Base-by-base conservation (phyloP, 92 coral and sea anemone species). In the Epizoanthus rinbou region DNA sequence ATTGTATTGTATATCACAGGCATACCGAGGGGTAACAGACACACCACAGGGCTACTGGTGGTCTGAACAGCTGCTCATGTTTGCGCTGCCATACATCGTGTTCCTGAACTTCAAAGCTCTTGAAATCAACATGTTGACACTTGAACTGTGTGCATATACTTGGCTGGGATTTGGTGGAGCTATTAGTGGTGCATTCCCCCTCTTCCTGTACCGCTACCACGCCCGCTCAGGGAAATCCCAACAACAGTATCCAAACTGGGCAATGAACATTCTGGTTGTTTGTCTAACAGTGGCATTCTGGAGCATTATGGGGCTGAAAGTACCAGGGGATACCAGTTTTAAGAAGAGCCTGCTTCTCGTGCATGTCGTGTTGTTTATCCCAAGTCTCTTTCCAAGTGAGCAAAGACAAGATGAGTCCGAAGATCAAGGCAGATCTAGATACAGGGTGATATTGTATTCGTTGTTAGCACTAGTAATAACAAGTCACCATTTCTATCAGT, bases 101-200 rank as follows among this genome's bases (percentile, higher is more conserved):
- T 91, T 91, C 74, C 80, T 91, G 65, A 91, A 88, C 88, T 81
- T 87, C 54, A 88, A 86, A 75, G 86, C 92, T 69, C 89, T 89
- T 23, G 84, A 88, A 60, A 85, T 88, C 72, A 88, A 81, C 70
- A 91, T 91, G 91, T 72, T 91, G 18, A 72, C 84, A 22, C 71
- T 78, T 28, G 94, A 91, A 41, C 85, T 91, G 54, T 88, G 94
- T 59, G 86, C 90, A 10, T 88, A 91, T 47, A 79, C 87, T 3
- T 91, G 91, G 81, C 92, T 91, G 65, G 92, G 90, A 24, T 85
- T 91, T 64, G 87, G 90, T 18, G 94, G 94, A 11, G 88, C 90
- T 1, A 65, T 91, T 11, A 86, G 88, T 72, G 56, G 80, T 7
- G 81, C 92, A 13, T 72, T 91, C 9, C 85, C 90, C 56, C 88